Evolutionary conservation across 30 jellyfish, hydroid and myxozoan genomes (phyloP), one percentile per base, ranked within the genome.

Genomic region (Hydractinia symbiolongicarpus): DNA sequence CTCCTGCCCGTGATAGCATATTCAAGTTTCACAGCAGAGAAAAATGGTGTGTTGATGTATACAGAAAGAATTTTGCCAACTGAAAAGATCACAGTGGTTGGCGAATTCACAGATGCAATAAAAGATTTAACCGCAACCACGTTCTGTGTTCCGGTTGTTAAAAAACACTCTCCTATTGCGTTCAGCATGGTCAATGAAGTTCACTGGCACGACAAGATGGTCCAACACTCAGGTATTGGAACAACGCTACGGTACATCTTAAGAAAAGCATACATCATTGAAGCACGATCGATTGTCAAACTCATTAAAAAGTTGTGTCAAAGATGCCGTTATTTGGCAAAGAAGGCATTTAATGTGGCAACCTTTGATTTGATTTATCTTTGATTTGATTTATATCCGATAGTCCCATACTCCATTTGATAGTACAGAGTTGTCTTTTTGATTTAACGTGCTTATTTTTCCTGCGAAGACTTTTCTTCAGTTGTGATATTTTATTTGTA

Each of bases 111-210:
- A 9, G 15, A 30, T 9, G 75, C 70, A 10, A 73, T 73, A 2
- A 73, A 30, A 4, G 82, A 73, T 30, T 30, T 73, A 14, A n/a
- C 66, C 30, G 8, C 75, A 8, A 73, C 10, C 9, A 10, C 82
- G 19, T 73, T 73, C 75, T 73, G 82, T 73, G 70, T 73, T 30
- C 82, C 82, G 16, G 70, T 52, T 30, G 16, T 30, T 44, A 4
- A 73, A 9, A 73, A 54, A 4, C 75, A 52, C 1, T 73, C 82
- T 16, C 82, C 82, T 13, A 60, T 60, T 13, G 70, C 70, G 15
- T 60, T 13, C 70, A 60, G 70, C 70, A 60, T 60, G 1, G 70
- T 60, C n/a, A 60, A 60, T 60, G 70, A 60, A 60, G 19, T 60
- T 13, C 70, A 60, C 20, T 60, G 70, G 70, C 70, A 60, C 70